A percentile compares a stretch with the other conserved stretches of the same genome.
These are phyloP conservation scores for Cryptus armator DNA, from an alignment of 2,888 invertebrate species.

Conservation along the genomic window DNA sequence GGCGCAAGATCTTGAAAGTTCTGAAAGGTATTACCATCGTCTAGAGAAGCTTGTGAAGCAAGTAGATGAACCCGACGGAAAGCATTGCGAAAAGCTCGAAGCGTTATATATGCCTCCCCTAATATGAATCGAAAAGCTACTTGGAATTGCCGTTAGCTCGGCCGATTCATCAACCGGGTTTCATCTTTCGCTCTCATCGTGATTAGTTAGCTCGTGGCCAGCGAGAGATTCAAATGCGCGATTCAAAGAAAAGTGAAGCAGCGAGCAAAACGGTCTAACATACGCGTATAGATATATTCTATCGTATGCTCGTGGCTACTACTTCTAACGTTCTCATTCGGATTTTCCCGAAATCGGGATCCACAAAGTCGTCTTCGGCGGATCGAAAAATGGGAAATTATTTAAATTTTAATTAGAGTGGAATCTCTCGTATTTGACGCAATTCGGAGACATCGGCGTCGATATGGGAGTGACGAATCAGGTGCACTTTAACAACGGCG, in stretches of 20 bases:
- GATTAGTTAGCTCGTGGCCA: slow-evolving; percentile 21
- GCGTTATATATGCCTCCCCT: slow-evolving; percentile 9
- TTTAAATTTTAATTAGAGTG: too few species aligned
- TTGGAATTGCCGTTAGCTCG: background rate
- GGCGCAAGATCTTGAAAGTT: slow-evolving; percentile 7
- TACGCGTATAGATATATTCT: background rate
- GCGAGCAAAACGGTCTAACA: background rate
- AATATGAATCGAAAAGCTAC: background rate
- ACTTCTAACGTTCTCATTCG: background rate
- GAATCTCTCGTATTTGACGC: too few species aligned
- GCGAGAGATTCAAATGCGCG: background rate
- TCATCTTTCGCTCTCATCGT: slow-evolving; percentile 40
- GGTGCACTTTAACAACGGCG: too few species aligned
- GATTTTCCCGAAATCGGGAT: slow-evolving; percentile 22
- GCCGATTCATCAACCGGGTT: slow-evolving; percentile 31
- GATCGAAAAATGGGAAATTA: background rate
- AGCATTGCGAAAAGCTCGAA: slow-evolving; percentile 39
- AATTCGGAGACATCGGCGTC: too few species aligned
- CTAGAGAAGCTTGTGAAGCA: background rate
- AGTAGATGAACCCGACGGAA: background rate
- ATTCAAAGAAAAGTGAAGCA: slow-evolving; percentile 32
- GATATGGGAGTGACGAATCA: too few species aligned
- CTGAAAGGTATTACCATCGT: background rate
- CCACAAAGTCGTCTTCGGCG: background rate
- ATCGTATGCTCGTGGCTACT: background rate